Percentiles rank a stretch among this genome's conserved stretches.
Evolutionary conservation across 2,888 invertebrate species (phyloP).

Genomic region (Drosophila mayaguana): DNA sequence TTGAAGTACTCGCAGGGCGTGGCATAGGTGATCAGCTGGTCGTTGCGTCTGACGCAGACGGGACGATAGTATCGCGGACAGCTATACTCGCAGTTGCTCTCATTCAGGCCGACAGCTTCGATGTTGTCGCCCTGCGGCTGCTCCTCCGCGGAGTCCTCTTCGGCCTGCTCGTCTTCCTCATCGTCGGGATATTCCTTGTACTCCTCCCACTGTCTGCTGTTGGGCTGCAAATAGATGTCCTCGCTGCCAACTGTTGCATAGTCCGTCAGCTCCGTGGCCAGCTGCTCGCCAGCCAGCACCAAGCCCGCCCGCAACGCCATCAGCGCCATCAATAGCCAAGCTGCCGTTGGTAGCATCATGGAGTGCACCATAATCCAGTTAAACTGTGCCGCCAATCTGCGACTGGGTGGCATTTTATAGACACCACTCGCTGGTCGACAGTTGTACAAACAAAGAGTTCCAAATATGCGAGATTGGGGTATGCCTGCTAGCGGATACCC

Average conservation of each 20-base stretch:
- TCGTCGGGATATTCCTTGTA: background rate
- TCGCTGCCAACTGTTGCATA: conserved; percentile 33
- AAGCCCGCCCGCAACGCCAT: background rate
- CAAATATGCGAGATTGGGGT: background rate
- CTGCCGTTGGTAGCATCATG: conserved; percentile 35
- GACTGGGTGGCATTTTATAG: conserved; percentile 33
- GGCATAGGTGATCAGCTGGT: conserved; percentile 42
- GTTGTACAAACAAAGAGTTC: conserved; percentile 42
- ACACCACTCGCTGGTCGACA: conserved; percentile 11
- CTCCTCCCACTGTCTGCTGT: conserved; percentile 1
- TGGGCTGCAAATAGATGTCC: conserved; percentile 31
- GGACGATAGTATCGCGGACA: conserved; percentile 74
- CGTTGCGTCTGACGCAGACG: conserved; percentile 54
- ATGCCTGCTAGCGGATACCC: background rate
- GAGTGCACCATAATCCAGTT: background rate
- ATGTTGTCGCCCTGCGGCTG: conserved; percentile 20
- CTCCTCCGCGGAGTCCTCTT: background rate
- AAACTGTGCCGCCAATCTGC: conserved; percentile 15
- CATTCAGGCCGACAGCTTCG: conserved; percentile 39
- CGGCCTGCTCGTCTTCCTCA: background rate
- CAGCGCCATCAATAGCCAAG: conserved; percentile 13
- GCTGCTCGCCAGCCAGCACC: background rate
- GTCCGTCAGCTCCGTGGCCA: background rate
- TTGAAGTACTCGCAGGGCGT: conserved; percentile 69
- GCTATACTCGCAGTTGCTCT: conserved; percentile 56